Conservation (phyloP, 2,888 invertebrate species). For the Standfussiana lucernea region DNA sequence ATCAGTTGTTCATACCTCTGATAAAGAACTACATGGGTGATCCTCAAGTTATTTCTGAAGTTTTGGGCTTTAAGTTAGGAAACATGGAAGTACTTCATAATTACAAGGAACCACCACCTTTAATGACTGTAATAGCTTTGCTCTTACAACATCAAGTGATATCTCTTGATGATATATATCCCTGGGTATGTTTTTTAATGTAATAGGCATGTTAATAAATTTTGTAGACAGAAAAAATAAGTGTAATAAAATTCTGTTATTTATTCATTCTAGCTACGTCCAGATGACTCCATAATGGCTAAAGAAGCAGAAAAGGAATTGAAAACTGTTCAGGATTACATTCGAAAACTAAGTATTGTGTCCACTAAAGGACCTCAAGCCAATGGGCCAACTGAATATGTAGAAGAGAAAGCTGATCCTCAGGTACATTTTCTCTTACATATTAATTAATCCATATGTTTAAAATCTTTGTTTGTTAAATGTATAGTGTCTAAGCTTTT, state of each 20-base stretch:
- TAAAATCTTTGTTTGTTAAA: neutral
- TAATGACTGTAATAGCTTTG: constrained; percentile 97
- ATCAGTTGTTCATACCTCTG: constrained; percentile 96
- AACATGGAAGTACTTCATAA: constrained; percentile 91
- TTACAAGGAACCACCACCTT: constrained; percentile 93
- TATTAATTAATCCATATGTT: constrained; percentile 2
- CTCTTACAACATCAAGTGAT: constrained; percentile 97
- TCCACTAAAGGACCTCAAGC: constrained; percentile 95
- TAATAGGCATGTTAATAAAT: neutral
- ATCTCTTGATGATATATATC: constrained; percentile 96
- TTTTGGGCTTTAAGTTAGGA: constrained; percentile 97
- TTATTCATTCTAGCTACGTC: constrained; percentile 92
- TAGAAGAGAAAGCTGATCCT: constrained; percentile 93
- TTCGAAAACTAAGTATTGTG: constrained; percentile 95
- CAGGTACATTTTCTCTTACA: constrained; percentile 84
- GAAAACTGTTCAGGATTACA: constrained; percentile 95
- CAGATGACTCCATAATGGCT: constrained; percentile 95
- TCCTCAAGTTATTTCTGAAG: constrained; percentile 95
- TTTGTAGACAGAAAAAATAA: neutral
- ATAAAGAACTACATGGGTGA: constrained; percentile 96
- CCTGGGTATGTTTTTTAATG: constrained; percentile 93
- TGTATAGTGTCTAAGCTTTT: neutral
- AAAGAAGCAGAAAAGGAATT: constrained; percentile 96
- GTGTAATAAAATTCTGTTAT: neutral
- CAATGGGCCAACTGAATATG: constrained; percentile 91